phyloP scores from a whole-genome alignment of 2,888 invertebrate species.

The Antitype chi region DNA sequence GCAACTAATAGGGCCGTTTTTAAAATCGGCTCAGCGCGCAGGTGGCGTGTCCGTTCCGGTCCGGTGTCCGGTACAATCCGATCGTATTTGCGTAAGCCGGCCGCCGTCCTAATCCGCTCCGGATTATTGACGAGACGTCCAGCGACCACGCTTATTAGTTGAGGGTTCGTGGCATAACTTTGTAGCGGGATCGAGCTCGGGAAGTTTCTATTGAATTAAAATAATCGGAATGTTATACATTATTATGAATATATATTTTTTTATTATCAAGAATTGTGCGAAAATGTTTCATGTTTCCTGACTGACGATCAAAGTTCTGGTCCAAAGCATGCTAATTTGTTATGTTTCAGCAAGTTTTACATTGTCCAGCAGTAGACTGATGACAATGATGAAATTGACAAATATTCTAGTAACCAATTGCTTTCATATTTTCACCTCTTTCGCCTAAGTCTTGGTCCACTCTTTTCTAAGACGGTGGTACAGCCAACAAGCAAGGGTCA shows the following conservation, averaged over 20 bases:
- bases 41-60: conserved; percentile 62
- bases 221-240: background rate
- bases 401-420: background rate
- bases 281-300: no score
- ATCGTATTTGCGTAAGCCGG: conserved; percentile 87
- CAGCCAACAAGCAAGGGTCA: conserved; percentile 82
- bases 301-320: background rate
- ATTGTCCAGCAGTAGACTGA: background rate
- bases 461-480: conserved; percentile 68
- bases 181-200: conserved; percentile 12
- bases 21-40: conserved; percentile 60
- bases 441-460: conserved; percentile 59
- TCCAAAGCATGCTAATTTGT: background rate
- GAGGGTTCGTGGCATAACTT: conserved; percentile 14
- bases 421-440: conserved; percentile 14
- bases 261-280: background rate
- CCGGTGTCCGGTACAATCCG: conserved; percentile 72
- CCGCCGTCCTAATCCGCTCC: conserved; percentile 77
- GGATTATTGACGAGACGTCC: conserved; percentile 83
- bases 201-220: background rate
- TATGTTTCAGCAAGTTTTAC: background rate
- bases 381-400: no score
- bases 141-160: conserved; percentile 74
- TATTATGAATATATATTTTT: background rate
- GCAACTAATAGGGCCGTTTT: conserved; percentile 57